These are phyloP conservation scores for Drosophila algonquin DNA, from an alignment of 2,888 invertebrate species.

Conservation along the genomic window DNA sequence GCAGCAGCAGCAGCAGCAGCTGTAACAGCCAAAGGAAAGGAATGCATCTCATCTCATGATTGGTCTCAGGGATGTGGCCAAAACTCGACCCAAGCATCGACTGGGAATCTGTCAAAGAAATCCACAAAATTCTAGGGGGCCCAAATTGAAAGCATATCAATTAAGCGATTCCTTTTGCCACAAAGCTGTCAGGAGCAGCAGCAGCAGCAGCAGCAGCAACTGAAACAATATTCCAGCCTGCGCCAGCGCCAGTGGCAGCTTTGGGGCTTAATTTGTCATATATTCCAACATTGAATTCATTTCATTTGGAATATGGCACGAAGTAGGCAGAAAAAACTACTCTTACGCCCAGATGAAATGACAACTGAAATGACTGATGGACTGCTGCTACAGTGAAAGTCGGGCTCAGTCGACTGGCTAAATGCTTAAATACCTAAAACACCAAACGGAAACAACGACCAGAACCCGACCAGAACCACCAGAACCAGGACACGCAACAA, in stretches of 20 bases:
- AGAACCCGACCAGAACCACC: conserved; percentile 16
- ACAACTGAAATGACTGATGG: conserved; percentile 66
- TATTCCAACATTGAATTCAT: conserved; percentile 17
- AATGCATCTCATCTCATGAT: conserved; percentile 31
- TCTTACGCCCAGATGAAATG: conserved; percentile 55
- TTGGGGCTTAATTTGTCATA: conserved; percentile 30
- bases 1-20: conserved; percentile 21
- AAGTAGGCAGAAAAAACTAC: conserved; percentile 11
- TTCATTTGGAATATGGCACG: conserved; percentile 12
- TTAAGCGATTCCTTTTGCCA: conserved; percentile 2
- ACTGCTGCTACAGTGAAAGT: conserved; percentile 31
- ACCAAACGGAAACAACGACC: conserved; percentile 40
- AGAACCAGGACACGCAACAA: conserved; percentile 1
- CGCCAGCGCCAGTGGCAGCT: neutral
- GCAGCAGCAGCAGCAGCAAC: neutral
- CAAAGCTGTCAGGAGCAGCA: conserved; percentile 4
- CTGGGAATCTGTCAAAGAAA: neutral
- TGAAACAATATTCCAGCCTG: neutral
- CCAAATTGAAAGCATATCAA: conserved; percentile 20
- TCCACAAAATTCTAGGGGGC: neutral
- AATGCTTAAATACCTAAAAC: conserved; percentile 73
- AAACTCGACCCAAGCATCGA: conserved; percentile 2
- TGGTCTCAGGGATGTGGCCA: conserved; percentile 13
- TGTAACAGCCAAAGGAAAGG: conserved; percentile 44
- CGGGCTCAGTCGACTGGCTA: conserved; percentile 56